Evolutionary conservation across 2,113 vertebrate genomes (phyloP).

Genomic region (Steatornis caripensis): DNA sequence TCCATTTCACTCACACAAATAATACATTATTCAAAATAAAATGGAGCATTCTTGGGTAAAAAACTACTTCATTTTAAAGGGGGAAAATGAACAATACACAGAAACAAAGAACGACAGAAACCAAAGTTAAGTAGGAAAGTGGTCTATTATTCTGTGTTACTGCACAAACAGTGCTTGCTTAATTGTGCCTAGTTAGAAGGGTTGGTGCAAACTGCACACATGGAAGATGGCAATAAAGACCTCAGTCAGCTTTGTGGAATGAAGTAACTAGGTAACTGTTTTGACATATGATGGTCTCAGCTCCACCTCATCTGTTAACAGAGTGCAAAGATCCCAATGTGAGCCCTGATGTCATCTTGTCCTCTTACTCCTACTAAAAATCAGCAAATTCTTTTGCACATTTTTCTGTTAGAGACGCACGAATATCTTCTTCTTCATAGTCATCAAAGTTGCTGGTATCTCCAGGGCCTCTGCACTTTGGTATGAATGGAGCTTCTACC

Average conservation of each 20-base stretch:
- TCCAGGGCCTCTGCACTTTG: slow-evolving; percentile 98
- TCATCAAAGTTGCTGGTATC: slow-evolving; percentile 99
- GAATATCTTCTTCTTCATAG: slow-evolving; percentile 98
- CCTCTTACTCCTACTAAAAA: slow-evolving; percentile 84
- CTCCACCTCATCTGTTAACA: slow-evolving; percentile 85
- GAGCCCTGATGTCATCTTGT: slow-evolving; percentile 80
- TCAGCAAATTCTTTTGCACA: slow-evolving; percentile 97
- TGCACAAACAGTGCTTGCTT: slow-evolving; percentile 85
- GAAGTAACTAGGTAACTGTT: slow-evolving; percentile 88
- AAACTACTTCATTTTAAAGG: slow-evolving; percentile 76
- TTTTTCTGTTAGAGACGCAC: slow-evolving; percentile 97
- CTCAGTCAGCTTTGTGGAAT: slow-evolving; percentile 91
- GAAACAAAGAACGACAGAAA: slow-evolving; percentile 71
- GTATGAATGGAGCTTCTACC: slow-evolving; percentile 98
- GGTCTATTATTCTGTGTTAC: slow-evolving; percentile 84
- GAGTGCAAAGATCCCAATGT: slow-evolving; percentile 89
- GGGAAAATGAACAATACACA: slow-evolving; percentile 77
- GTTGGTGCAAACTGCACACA: slow-evolving; percentile 87
- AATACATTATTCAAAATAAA: slow-evolving; percentile 80
- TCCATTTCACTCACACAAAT: slow-evolving; percentile 80
- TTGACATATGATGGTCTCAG: slow-evolving; percentile 83
- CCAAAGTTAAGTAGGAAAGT: slow-evolving; percentile 75
- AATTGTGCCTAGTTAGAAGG: slow-evolving; percentile 86
- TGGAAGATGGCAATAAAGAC: slow-evolving; percentile 87
- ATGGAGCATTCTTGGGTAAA: slow-evolving; percentile 77